Evolutionary conservation across 2,113 vertebrate genomes (phyloP).

Genomic region (Macrotus californicus): DNA sequence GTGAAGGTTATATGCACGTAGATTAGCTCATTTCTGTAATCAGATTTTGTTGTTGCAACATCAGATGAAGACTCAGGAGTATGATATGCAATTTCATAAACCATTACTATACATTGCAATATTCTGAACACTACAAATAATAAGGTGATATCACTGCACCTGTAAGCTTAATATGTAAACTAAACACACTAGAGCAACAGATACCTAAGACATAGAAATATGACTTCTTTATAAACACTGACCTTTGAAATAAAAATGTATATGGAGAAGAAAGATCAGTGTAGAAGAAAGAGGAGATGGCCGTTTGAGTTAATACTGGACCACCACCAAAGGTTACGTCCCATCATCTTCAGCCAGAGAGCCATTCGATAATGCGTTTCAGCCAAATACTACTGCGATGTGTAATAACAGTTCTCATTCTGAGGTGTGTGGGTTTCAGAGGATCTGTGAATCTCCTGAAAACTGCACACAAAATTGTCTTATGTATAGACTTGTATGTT

Average conservation of each 20-base stretch:
- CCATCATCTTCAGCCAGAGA: background rate
- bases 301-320: background rate
- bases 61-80: background rate
- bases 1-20: background rate
- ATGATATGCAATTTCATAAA: background rate
- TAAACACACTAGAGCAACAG: background rate
- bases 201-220: background rate
- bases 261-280: background rate
- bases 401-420: background rate
- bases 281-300: background rate
- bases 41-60: background rate
- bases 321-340: background rate
- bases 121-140: background rate
- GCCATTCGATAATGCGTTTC: background rate
- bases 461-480: background rate
- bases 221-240: background rate
- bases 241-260: background rate
- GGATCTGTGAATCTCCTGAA: background rate
- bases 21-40: background rate
- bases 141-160: background rate
- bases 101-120: background rate
- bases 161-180: constrained; percentile 1
- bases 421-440: background rate
- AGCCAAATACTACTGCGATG: background rate
- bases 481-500: background rate